A percentile compares a stretch with the other conserved stretches of the same genome.
Evolutionary conservation across 2,113 vertebrate genomes (phyloP).

Genomic region (Lycaon pictus): DNA sequence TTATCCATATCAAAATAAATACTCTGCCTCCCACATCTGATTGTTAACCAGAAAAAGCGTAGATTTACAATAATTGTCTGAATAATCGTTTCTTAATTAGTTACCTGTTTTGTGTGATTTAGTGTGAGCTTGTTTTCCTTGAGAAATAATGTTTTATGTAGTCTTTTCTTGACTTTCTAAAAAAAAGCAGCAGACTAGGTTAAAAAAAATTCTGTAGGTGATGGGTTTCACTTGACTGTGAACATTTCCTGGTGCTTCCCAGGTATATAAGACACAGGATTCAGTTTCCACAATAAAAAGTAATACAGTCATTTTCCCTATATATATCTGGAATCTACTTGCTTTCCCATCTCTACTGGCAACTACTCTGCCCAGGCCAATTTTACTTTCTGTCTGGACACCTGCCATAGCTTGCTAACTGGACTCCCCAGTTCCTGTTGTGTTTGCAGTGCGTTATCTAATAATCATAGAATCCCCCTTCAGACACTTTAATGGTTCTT

Average conservation of each 20-base stretch:
- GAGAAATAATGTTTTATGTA: not conserved
- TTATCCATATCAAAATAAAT: slow-evolving; percentile 42
- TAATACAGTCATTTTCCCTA: not conserved
- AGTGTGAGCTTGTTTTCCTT: slow-evolving; percentile 49
- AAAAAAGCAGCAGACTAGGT: not conserved
- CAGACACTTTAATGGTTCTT: not conserved
- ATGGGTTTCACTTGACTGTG: not conserved
- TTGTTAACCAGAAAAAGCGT: not conserved
- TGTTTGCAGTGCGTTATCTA: not conserved
- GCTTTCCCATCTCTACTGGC: not conserved
- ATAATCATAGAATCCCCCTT: not conserved
- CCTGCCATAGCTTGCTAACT: not conserved
- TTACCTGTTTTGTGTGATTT: slow-evolving; percentile 59
- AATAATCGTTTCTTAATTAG: slow-evolving; percentile 65
- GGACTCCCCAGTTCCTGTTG: not conserved
- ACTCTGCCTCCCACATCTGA: not conserved
- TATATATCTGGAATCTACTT: not conserved
- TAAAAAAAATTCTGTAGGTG: not conserved
- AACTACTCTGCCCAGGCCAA: not conserved
- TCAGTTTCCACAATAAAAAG: slow-evolving; percentile 12
- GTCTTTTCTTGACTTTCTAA: not conserved
- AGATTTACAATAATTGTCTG: slow-evolving; percentile 42
- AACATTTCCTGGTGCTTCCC: not conserved
- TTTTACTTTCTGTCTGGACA: slow-evolving; percentile 3
- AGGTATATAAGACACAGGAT: not conserved